phyloP scores from a whole-genome alignment of 2,888 invertebrate species.

The Hololepta plana region DNA sequence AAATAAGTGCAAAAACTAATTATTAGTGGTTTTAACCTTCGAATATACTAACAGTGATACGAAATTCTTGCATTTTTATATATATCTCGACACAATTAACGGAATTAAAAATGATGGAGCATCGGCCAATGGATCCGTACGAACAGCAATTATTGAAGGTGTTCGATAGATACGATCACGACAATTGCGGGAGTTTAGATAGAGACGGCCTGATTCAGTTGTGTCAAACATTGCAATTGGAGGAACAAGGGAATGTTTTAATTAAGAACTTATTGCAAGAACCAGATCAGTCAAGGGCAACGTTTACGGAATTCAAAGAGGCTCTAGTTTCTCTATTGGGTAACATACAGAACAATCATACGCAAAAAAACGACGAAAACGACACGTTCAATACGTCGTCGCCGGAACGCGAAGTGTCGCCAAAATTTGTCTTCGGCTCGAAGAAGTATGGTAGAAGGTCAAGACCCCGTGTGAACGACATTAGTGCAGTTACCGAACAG shows the following conservation, averaged over 20 bases:
- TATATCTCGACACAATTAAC: too few species aligned
- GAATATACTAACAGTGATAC: too few species aligned
- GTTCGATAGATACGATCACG: constrained; percentile 60
- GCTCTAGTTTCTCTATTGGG: constrained; percentile 53
- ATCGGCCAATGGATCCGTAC: constrained; percentile 43
- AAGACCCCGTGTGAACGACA: constrained; percentile 33
- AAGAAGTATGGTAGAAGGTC: constrained; percentile 62
- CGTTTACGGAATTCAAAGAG: constrained; percentile 60
- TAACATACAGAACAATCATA: constrained; percentile 22
- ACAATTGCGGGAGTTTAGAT: constrained; percentile 49
- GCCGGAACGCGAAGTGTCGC: constrained; percentile 52
- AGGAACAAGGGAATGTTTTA: constrained; percentile 47
- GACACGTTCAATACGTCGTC: constrained; percentile 31
- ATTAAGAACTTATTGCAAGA: constrained; percentile 38
- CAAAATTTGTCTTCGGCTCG: constrained; percentile 51
- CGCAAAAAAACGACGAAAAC: constrained; percentile 21
- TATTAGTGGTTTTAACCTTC: too few species aligned
- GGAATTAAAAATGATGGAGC: constrained; percentile 16
- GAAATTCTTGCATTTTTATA: too few species aligned
- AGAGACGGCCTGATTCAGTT: constrained; percentile 45
- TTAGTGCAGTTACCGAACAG: constrained; percentile 17
- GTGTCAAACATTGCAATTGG: constrained; percentile 61
- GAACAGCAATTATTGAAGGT: constrained; percentile 66
- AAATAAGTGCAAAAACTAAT: too few species aligned
- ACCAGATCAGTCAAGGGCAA: constrained; percentile 31